Evolutionary conservation across 1,140 invertebrate genomes (phyloP).

Genomic region (Mylabris phalerata): DNA sequence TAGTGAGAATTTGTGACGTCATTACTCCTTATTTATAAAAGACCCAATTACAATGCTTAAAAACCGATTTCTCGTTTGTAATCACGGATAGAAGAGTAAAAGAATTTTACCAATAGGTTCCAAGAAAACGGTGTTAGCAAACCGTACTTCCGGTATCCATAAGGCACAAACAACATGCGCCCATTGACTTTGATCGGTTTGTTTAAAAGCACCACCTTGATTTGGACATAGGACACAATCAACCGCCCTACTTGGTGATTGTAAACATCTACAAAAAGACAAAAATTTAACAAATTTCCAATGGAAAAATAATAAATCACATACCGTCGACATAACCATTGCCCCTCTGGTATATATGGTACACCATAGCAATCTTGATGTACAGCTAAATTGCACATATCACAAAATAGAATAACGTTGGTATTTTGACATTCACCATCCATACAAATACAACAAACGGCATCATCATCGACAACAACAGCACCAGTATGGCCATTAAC

Average conservation of each 20-base stretch:
- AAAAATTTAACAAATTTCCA: not conserved
- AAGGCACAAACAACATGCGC: slow-evolving; percentile 97
- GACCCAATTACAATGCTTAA: too few relatives aligned
- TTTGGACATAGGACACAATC: slow-evolving; percentile 97
- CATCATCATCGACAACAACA: slow-evolving; percentile 86
- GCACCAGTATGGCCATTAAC: slow-evolving; percentile 55
- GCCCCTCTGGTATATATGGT: slow-evolving; percentile 97
- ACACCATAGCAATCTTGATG: slow-evolving; percentile 99
- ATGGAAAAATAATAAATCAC: not conserved
- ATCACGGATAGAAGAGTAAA: not conserved
- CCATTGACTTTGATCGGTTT: slow-evolving; percentile 94
- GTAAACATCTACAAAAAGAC: slow-evolving; percentile 60
- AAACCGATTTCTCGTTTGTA: too few relatives aligned
- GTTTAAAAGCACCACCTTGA: slow-evolving; percentile 96
- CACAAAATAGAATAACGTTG: slow-evolving; percentile 93
- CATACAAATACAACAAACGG: slow-evolving; percentile 94
- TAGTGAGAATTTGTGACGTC: too few relatives aligned
- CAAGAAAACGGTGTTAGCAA: slow-evolving; percentile 94
- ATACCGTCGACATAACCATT: slow-evolving; percentile 86
- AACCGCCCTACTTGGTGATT: slow-evolving; percentile 91
- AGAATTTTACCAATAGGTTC: slow-evolving; percentile 71
- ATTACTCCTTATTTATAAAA: too few relatives aligned
- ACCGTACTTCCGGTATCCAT: slow-evolving; percentile 98
- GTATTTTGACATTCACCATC: slow-evolving; percentile 96
- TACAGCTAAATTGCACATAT: slow-evolving; percentile 98